phyloP scores from a whole-genome alignment of 2,113 vertebrate genomes.

The Orycteropus afer region DNA sequence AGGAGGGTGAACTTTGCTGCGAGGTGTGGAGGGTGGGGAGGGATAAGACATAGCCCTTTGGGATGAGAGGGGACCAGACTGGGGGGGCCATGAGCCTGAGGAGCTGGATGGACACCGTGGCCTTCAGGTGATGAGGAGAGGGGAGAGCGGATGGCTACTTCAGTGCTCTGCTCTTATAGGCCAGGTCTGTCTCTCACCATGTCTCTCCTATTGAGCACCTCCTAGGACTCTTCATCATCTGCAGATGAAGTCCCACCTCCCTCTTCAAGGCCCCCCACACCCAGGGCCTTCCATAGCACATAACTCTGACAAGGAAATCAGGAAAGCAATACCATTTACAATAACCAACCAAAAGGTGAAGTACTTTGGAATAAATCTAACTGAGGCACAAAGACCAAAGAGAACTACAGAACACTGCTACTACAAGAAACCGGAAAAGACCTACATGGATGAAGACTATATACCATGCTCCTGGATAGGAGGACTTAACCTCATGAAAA shows the following conservation, averaged over 20 bases:
- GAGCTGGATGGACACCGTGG: not conserved
- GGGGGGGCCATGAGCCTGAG: not conserved
- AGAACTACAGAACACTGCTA: too few relatives aligned
- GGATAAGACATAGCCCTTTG: not conserved
- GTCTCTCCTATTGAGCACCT: not conserved
- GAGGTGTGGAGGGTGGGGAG: not conserved
- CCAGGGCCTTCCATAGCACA: not conserved
- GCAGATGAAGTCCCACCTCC: not conserved
- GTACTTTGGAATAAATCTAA: too few relatives aligned
- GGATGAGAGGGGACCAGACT: not conserved
- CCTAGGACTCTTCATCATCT: not conserved
- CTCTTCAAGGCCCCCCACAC: not conserved
- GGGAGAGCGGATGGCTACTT: not conserved
- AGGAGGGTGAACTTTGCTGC: constrained; percentile 51
- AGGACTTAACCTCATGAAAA: too few relatives aligned
- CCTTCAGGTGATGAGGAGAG: not conserved
- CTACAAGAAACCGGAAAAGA: too few relatives aligned
- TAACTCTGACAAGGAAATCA: too few relatives aligned
- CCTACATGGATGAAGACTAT: too few relatives aligned
- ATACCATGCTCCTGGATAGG: too few relatives aligned
- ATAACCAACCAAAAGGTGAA: too few relatives aligned
- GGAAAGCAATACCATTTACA: too few relatives aligned
- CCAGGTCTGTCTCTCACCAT: not conserved
- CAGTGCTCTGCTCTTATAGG: not conserved
- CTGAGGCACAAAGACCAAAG: too few relatives aligned